Percentiles rank a stretch among this genome's conserved stretches.
These are phyloP conservation scores for Poeciliopsis presidionis DNA, from an alignment of 2,797 vertebrate genomes.

Conservation along the genomic window DNA sequence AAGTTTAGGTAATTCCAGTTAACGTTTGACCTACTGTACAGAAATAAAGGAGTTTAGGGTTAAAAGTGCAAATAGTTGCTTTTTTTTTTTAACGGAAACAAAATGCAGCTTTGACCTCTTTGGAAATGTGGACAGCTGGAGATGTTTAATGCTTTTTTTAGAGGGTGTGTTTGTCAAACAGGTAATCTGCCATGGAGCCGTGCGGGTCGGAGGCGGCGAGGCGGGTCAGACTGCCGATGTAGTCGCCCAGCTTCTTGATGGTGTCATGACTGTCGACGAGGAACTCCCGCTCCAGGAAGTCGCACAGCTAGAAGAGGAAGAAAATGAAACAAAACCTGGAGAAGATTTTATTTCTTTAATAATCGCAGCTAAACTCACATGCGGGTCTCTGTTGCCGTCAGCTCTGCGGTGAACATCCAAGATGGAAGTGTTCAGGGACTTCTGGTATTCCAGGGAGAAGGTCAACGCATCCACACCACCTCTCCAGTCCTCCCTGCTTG, in stretches of 20 bases:
- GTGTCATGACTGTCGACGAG: conserved; percentile 77
- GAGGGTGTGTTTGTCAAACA: conserved; percentile 83
- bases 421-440: conserved; percentile 72
- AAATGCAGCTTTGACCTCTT: conserved; percentile 2
- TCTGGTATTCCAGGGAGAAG: conserved; percentile 82
- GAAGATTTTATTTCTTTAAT: too few relatives aligned
- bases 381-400: conserved; percentile 65
- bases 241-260: conserved; percentile 81
- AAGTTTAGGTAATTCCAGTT: conserved; percentile 55
- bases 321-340: neutral
- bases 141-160: conserved; percentile 34
- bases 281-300: conserved; percentile 79
- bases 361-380: conserved; percentile 62
- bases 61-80: conserved; percentile 17
- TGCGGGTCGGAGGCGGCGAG: conserved; percentile 63
- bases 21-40: conserved; percentile 13
- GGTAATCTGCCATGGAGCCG: conserved; percentile 80
- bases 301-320: conserved; percentile 69
- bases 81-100: conserved; percentile 12
- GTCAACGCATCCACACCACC: conserved; percentile 75
- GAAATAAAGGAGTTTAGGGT: conserved; percentile 13
- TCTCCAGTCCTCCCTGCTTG: conserved; percentile 79
- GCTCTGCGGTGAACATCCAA: conserved; percentile 74
- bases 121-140: conserved; percentile 10
- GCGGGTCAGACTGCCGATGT: conserved; percentile 72